Evolutionary conservation across 30 jellyfish, hydroid and myxozoan species (phyloP), one percentile per base, ranked within the genome.

Genomic region (Hydra vulgaris): DNA sequence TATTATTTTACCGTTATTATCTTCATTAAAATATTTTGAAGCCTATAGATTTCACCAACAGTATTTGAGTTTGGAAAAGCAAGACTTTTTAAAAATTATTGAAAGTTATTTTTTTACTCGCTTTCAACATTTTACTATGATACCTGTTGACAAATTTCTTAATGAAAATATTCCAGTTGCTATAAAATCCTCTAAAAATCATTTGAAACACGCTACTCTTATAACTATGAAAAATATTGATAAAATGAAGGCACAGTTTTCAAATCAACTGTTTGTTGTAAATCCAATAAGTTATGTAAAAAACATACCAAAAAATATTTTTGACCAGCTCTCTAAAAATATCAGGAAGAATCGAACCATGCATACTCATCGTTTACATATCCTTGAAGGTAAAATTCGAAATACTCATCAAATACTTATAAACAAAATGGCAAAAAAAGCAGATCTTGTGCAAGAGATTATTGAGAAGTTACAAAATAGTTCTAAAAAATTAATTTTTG

Each of bases 241-340:
- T 26, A 19, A 70, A 26, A 19, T 80, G 18, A 80, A 80, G 26
- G 22, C 69, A 7, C 81, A 71, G 7, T 69, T 66, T 12, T 15
- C 85, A 21, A 26, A 70, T 27, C 70, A 15, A 17, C 27, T 25
- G 15, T 55, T 80, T 69, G 68, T 80, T 8, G 53, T 27, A 80
- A 74, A 80, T 70, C 87, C 87, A 23, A 8, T 0, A 22, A 79
- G 79, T 21, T 80, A 66, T 27, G 22, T 80, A 52, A 25, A 25
- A 52, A 22, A 23, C 24, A 24, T 80, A 26, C 87, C 87, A 53
- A 52, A 61, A 54, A 1, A 21, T 23, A 17, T 61, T 8, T 61
- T 54, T 53, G 12, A 40, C 7, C 19, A 78, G 15, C 27, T 53
- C 71, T 27, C 67, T 53, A 0, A 18, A 0, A 61, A 52, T 27